Evolutionary conservation across 1,140 invertebrate species (phyloP).

Genomic region (Drosophila grimshawi): DNA sequence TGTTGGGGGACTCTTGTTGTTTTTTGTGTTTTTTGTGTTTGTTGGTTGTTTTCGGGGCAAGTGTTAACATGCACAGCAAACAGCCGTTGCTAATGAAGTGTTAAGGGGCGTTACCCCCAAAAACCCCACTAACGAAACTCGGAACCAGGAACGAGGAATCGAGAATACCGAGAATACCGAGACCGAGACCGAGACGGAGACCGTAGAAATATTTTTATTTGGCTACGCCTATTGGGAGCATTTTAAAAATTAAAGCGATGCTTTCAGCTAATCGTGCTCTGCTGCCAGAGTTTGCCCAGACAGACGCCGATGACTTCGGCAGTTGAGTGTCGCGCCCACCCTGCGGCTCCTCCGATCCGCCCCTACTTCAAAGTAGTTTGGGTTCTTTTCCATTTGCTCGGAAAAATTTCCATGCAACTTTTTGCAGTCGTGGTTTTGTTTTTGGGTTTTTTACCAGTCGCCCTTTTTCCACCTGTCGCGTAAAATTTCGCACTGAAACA

Average conservation of each 20-base stretch:
- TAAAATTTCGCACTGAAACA: conserved; percentile 78
- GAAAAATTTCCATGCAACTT: conserved; percentile 67
- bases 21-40: conserved; percentile 15
- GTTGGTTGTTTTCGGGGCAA: conserved; percentile 14
- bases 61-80: conserved; percentile 25
- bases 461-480: conserved; percentile 76
- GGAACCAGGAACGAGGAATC: background rate
- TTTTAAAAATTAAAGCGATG: conserved; percentile 56
- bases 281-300: conserved; percentile 17
- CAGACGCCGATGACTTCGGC: conserved; percentile 18
- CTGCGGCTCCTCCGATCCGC: too few relatives aligned
- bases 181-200: conserved; percentile 15
- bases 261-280: conserved; percentile 14
- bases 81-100: conserved; percentile 58
- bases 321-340: background rate
- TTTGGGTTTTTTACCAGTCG: conserved; percentile 6
- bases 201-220: conserved; percentile 16
- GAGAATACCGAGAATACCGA: conserved; percentile 18
- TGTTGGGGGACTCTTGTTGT: conserved; percentile 10
- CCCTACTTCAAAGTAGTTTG: conserved; percentile 9
- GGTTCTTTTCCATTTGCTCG: background rate
- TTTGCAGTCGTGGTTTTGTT: conserved; percentile 43
- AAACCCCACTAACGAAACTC: background rate
- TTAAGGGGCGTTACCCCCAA: conserved; percentile 11
- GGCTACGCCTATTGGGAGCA: conserved; percentile 30